Evolutionary conservation across 2,888 invertebrate genomes (phyloP).

Genomic region (Ectemnius continuus): DNA sequence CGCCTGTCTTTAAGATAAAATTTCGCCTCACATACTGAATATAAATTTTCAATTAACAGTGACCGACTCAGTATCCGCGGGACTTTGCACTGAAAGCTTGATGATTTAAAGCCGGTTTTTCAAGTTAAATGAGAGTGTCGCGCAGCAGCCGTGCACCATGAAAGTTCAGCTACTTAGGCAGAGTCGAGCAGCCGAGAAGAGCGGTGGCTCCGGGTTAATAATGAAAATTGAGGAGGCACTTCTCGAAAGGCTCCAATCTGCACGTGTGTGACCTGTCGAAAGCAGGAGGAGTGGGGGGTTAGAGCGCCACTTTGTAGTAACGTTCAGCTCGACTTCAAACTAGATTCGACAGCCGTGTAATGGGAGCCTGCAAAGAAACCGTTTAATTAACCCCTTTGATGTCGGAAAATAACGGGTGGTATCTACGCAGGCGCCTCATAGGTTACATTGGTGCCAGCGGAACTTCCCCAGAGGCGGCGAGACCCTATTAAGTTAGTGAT

Average conservation of each 20-base stretch:
- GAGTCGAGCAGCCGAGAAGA: no score
- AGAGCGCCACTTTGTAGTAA: conserved; percentile 25
- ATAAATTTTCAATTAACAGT: no score
- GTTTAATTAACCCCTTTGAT: conserved; percentile 54
- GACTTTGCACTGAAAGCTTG: no score
- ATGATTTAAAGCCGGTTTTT: no score
- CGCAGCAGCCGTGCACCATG: no score
- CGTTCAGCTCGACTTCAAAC: conserved; percentile 11
- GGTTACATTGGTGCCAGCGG: conserved; percentile 37
- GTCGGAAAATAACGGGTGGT: conserved; percentile 42
- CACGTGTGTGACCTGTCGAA: conserved; percentile 20
- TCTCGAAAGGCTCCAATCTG: background rate
- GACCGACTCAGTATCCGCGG: no score
- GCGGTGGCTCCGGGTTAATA: no score
- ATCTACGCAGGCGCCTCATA: conserved; percentile 39
- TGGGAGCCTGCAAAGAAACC: conserved; percentile 38
- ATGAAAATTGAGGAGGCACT: no score
- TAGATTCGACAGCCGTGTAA: conserved; percentile 12
- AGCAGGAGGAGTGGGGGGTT: conserved; percentile 13
- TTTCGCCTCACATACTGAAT: no score
- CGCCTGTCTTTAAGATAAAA: no score
- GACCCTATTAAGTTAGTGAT: conserved; percentile 36
- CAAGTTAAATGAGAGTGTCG: no score
- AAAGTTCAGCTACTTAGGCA: no score
- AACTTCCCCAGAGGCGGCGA: conserved; percentile 42